phyloP scores from a whole-genome alignment of 1,140 invertebrate genomes.

The Neocloeon triangulifer region DNA sequence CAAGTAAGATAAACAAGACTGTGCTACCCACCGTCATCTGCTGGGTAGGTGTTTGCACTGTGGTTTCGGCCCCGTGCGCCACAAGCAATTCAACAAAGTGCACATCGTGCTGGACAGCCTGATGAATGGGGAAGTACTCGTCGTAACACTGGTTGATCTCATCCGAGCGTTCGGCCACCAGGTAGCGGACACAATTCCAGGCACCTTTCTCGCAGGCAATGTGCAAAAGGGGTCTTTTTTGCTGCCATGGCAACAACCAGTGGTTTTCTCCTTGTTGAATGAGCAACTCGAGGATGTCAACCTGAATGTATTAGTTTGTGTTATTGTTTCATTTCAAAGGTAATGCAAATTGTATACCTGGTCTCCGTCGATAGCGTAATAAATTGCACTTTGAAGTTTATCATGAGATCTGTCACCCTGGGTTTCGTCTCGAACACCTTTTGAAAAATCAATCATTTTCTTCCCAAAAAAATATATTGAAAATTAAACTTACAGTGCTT shows the following conservation, averaged over 20 bases:
- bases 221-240: constrained; percentile 33
- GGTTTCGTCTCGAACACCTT: constrained; percentile 14
- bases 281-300: constrained; percentile 31
- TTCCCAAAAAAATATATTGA: too few species aligned
- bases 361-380: constrained; percentile 48
- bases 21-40: constrained; percentile 50
- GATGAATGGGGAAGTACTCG: constrained; percentile 53
- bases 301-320: constrained; percentile 8
- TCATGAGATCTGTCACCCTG: constrained; percentile 20
- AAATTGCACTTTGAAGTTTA: constrained; percentile 44
- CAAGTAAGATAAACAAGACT: too few species aligned
- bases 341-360: too few species aligned
- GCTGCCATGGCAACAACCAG: constrained; percentile 33
- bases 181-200: constrained; percentile 42
- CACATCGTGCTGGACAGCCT: constrained; percentile 39
- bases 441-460: too few species aligned
- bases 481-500: constrained; percentile 14
- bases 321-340: not conserved
- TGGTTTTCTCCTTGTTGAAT: constrained; percentile 42
- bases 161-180: constrained; percentile 35
- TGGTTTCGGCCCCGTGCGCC: constrained; percentile 35
- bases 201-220: constrained; percentile 42
- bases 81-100: constrained; percentile 42
- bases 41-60: constrained; percentile 42
- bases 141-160: constrained; percentile 52